Percentiles rank a stretch among this genome's conserved stretches.
These are phyloP conservation scores for Salminus brasiliensis DNA, from an alignment of 2,113 vertebrate genomes.

Conservation along the genomic window DNA sequence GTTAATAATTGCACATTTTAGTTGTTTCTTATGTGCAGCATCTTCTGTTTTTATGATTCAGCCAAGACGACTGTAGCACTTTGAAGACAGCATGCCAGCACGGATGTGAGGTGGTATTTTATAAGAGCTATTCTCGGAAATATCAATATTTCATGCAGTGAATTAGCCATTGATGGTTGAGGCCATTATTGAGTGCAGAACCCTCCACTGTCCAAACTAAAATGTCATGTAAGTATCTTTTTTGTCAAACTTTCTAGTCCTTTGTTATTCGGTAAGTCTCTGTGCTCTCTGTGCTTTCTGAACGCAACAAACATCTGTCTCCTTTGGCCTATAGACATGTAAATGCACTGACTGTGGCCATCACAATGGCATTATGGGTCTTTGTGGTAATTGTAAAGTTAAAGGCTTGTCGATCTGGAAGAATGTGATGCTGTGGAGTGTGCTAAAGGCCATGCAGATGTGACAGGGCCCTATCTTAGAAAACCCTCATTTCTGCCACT, in stretches of 20 bases:
- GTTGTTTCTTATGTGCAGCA: not conserved
- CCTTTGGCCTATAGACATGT: slow-evolving; percentile 36
- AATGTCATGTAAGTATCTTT: slow-evolving; percentile 31
- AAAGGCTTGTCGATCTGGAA: not conserved
- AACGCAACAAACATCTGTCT: slow-evolving; percentile 34
- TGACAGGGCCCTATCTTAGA: not conserved
- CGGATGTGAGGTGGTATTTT: not conserved
- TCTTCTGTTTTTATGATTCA: not conserved
- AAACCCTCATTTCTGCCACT: not conserved
- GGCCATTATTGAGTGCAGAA: not conserved
- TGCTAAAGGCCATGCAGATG: not conserved
- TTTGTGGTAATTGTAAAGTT: slow-evolving; percentile 38
- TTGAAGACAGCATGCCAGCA: not conserved
- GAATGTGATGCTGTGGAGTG: not conserved
- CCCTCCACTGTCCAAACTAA: not conserved
- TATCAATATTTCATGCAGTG: slow-evolving; percentile 15
- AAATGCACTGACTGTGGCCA: slow-evolving; percentile 34
- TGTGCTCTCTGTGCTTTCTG: slow-evolving; percentile 29
- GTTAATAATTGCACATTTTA: not conserved
- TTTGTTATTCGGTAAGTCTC: slow-evolving; percentile 48
- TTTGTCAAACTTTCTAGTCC: slow-evolving; percentile 34
- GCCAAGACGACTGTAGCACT: not conserved
- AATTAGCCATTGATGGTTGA: not conserved
- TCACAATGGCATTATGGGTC: slow-evolving; percentile 40
- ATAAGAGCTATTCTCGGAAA: not conserved